Evolutionary conservation across 1,140 invertebrate genomes (phyloP), one percentile per base, ranked within the genome.

Genomic region (Brachionus koreanus): DNA sequence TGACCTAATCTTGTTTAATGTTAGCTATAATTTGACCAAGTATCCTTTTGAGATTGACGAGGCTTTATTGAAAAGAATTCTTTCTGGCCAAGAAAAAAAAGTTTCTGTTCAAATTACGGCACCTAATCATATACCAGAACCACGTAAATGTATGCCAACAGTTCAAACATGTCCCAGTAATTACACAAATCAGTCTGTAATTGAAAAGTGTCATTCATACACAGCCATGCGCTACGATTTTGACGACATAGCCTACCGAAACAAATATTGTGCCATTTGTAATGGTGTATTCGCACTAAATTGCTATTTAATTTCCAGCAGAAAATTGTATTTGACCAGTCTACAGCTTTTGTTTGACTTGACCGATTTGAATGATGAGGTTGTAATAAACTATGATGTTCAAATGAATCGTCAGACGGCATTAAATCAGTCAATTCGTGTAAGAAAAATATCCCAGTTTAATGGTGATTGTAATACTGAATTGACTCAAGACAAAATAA

Each of bases 311-410:
- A 4, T 29, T 3, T 33, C 12, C 25, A 33, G 5, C 2, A 29
- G 33, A 65, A 65, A 65, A 65, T 65, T 65, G 13, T 65, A 65
- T n/a, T 33, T 65, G 33, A 65, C 25, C 3, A 65, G 63, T 65
- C 25, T 65, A 12, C 63, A 65, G 63, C 12, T 65, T 33, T 65
- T 65, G 33, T 65, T 65, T 33, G 63, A 65, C 63, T 37, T 65
- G 63, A 65, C 25, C 25, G 33, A 65, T 37, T 33, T 65, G n/a
- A 37, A 25, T 9, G 23, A 65, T 33, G 63, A 65, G 12, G 33
- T 65, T 12, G 13, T 65, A 19, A 65, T 65, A 3, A 65, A 65
- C 9, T 37, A 37, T 16, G 33, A 65, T 37, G 33, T 33, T 35
- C 33, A 65, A 5, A 37, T 33, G 0, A 65, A 65, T 10, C 33